These are phyloP conservation scores for Zootoca vivipara DNA, from an alignment of 2,113 vertebrate genomes.

Conservation along the genomic window DNA sequence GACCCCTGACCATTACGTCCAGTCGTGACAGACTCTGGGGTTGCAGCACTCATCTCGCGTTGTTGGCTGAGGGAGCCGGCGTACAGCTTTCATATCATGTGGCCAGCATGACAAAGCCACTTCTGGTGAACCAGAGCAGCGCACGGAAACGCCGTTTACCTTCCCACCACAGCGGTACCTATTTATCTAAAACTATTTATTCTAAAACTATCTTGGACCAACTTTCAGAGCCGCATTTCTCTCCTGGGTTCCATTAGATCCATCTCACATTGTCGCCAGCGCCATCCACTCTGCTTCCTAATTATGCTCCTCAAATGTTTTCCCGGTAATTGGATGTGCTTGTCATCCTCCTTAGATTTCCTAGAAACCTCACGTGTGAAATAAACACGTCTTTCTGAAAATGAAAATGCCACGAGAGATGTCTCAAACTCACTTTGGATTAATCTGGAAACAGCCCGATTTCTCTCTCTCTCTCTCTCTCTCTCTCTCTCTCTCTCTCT, in stretches of 20 bases:
- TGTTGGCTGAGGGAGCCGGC: no score
- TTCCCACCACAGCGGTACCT: no score
- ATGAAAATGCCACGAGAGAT: background rate
- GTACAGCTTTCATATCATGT: no score
- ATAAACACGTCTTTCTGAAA: background rate
- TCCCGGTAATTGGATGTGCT: background rate
- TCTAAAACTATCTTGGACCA: slow-evolving; percentile 11
- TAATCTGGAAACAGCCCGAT: background rate
- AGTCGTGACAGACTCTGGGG: no score
- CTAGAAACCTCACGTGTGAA: background rate
- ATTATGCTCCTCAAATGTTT: background rate
- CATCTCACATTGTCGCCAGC: slow-evolving; percentile 9
- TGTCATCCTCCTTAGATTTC: slow-evolving; percentile 33
- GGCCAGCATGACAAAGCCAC: no score
- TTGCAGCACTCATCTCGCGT: no score
- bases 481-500: no score
- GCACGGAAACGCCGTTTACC: no score
- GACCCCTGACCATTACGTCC: no score
- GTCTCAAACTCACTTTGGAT: no score
- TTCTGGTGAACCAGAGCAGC: no score
- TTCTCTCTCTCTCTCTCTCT: background rate
- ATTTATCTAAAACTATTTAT: no score
- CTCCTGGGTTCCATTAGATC: background rate
- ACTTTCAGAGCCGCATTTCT: background rate
- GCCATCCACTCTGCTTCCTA: background rate